Percentiles rank a stretch among this genome's conserved stretches.
These are phyloP conservation scores for Polylopha cassiicola DNA, from an alignment of 2,888 invertebrate species.

Conservation along the genomic window DNA sequence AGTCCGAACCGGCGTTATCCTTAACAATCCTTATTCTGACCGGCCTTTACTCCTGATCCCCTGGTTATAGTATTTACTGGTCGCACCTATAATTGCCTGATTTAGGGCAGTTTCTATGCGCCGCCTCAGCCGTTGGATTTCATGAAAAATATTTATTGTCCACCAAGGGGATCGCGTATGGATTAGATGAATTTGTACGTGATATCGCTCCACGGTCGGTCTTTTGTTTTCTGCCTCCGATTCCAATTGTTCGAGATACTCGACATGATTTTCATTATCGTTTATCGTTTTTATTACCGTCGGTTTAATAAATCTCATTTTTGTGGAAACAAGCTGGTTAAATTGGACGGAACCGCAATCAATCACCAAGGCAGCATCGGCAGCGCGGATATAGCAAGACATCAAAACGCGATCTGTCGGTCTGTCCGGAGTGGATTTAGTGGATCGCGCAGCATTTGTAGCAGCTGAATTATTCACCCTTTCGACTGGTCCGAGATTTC, in stretches of 20 bases:
- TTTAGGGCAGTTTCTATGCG: slow-evolving; percentile 74
- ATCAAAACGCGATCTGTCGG: slow-evolving; percentile 47
- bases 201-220: slow-evolving; percentile 35
- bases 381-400: slow-evolving; percentile 34
- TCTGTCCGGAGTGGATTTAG: slow-evolving; percentile 55
- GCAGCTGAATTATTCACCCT: slow-evolving; percentile 63
- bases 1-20: slow-evolving; percentile 31
- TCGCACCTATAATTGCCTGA: slow-evolving; percentile 74
- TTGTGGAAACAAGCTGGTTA: no score
- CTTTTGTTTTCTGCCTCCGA: slow-evolving; percentile 14
- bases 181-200: slow-evolving; percentile 74
- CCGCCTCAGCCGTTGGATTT: slow-evolving; percentile 57
- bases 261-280: no score
- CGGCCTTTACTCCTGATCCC: slow-evolving; percentile 50
- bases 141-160: slow-evolving; percentile 74
- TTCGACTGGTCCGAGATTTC: slow-evolving; percentile 40
- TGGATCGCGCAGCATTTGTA: slow-evolving; percentile 49
- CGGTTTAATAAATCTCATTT: no score
- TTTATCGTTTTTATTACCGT: no score
- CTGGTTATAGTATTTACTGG: slow-evolving; percentile 67
- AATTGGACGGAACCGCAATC: slow-evolving; percentile 30
- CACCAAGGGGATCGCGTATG: slow-evolving; percentile 48
- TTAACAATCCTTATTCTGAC: slow-evolving; percentile 33
- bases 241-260: slow-evolving; percentile 1
- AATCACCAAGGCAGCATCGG: slow-evolving; percentile 36